phyloP scores from a whole-genome alignment of 2,113 vertebrate species.

The Dipodomys spectabilis region DNA sequence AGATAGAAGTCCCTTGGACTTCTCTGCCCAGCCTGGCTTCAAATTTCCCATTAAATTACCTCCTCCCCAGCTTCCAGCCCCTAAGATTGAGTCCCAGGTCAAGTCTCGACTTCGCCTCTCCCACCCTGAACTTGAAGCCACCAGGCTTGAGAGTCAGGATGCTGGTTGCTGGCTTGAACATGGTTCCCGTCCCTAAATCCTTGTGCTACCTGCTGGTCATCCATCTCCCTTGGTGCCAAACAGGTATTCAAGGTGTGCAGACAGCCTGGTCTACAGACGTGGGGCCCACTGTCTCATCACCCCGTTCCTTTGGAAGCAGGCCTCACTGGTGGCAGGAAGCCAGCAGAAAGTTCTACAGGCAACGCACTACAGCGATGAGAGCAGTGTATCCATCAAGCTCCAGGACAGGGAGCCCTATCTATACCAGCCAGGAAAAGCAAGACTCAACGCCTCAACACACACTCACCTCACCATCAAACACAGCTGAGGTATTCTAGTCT shows the following conservation, averaged over 20 bases:
- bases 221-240: rapidly evolving
- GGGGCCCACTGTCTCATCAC: background rate
- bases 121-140: no score
- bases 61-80: background rate
- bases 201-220: background rate
- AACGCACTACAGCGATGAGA: background rate
- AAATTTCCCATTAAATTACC: background rate
- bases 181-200: background rate
- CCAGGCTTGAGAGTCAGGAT: no score
- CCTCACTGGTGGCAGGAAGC: background rate
- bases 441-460: background rate
- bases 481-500: background rate
- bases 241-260: background rate
- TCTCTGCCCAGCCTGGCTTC: no score
- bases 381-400: no score
- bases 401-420: background rate
- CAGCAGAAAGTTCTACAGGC: background rate
- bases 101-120: background rate
- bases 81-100: background rate
- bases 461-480: background rate
- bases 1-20: background rate
- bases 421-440: background rate
- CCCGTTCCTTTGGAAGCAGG: background rate
- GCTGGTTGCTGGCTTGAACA: background rate
- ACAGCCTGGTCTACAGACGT: background rate